Base-by-base conservation (phyloP, 2,113 vertebrate species). In the Meles meles region DNA sequence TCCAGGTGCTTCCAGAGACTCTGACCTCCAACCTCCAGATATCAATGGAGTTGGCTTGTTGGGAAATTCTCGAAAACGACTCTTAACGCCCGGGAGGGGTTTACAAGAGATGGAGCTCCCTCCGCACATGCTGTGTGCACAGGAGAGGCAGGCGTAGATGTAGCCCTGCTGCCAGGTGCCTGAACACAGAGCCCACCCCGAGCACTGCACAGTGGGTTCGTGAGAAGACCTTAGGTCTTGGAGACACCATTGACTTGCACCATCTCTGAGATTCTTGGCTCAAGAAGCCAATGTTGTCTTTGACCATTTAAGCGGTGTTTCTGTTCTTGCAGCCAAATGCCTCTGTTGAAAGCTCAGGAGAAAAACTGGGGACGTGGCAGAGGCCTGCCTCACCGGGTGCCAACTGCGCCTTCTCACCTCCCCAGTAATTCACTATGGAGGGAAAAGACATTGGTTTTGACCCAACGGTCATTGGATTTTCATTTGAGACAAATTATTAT, bases 111-210 rank as follows among this genome's bases (percentile, higher is more conserved):
- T 1, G 29, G 44, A 5, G 29, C 9, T 29, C 1, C 11, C 9
- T 49, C 14, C n/a, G 59, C 6, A 77, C 3, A 23, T 21, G 5
- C 2, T 7, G 29, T 25, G 44, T 5, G 18, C 17, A 5, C 5
- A 23, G 5, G 8, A 39, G 69, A 93, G 20, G 17, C 61, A 63
- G 69, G 13, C 3, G 0, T 0, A 34, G 5, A 34, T 0, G 5
- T 18, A 49, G 21, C 12, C n/a, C 29, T 44, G 29, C 71, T 27
- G 1, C 49, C 34, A 23, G 12, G 34, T 65, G 5, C 34, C 21
- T 44, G 39, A 44, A 31, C 34, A 27, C 0, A 5, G 84, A 25
- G 34, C 37, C 49, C 17, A 3, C 20, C 10, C 12, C 27, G 7
- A 81, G 47, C 21, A 25, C 0, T 12, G 65, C 12, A 42, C 31